Conservation (phyloP, 2,888 invertebrate species). For the Vesta saturnalis region DNA sequence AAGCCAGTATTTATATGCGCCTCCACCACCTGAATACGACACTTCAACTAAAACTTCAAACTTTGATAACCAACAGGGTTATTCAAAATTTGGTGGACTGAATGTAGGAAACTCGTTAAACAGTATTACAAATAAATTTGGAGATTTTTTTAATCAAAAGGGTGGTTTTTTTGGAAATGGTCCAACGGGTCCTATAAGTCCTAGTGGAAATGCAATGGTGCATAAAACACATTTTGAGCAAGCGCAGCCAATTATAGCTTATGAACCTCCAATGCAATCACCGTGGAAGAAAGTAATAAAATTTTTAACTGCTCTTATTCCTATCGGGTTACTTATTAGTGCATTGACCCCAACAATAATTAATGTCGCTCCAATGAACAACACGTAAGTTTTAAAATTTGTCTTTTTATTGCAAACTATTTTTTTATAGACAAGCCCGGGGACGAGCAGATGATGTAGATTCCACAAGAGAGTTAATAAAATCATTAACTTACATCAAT, state of each 20-base stretch:
- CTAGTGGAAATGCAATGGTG: slow-evolving; percentile 9
- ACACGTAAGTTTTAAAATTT: slow-evolving; percentile 50
- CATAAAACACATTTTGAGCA: slow-evolving; percentile 23
- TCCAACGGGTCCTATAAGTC: neutral
- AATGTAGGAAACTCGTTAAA: neutral
- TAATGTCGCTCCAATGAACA: slow-evolving; percentile 63
- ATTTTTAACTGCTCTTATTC: slow-evolving; percentile 74
- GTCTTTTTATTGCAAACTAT: neutral
- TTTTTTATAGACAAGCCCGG: slow-evolving; percentile 12
- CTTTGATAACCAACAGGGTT: neutral
- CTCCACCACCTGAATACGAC: neutral
- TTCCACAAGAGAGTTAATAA: slow-evolving; percentile 16
- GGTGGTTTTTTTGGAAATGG: neutral
- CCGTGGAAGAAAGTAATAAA: slow-evolving; percentile 68
- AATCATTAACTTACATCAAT: slow-evolving; percentile 26
- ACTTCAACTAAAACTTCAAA: neutral
- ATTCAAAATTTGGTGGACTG: slow-evolving; percentile 14
- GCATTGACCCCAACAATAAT: slow-evolving; percentile 75
- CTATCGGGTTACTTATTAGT: slow-evolving; percentile 76
- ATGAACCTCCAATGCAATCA: neutral
- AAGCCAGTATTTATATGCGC: slow-evolving; percentile 17
- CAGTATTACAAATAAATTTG: neutral
- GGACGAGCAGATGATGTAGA: slow-evolving; percentile 7
- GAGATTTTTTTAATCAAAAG: neutral
- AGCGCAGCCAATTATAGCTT: neutral